These are phyloP conservation scores for Cantharis flavilabris DNA, from an alignment of 2,888 invertebrate species.

Conservation along the genomic window DNA sequence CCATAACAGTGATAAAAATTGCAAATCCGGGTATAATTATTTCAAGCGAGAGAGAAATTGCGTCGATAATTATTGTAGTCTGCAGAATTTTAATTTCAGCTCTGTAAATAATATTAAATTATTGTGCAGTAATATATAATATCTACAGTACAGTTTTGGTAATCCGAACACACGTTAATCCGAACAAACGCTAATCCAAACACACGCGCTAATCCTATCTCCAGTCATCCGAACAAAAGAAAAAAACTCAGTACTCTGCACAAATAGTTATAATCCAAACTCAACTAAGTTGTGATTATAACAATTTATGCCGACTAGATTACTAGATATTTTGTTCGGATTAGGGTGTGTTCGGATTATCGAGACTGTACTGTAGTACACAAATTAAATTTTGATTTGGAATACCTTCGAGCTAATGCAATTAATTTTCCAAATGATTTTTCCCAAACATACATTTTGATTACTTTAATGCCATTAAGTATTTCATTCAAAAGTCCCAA, in stretches of 20 bases:
- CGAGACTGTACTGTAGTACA: too few relatives aligned
- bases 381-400: neutral
- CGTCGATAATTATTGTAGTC: constrained; percentile 74
- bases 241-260: too few relatives aligned
- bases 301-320: too few relatives aligned
- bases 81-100: constrained; percentile 75
- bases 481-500: constrained; percentile 90
- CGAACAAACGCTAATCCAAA: too few relatives aligned
- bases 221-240: too few relatives aligned
- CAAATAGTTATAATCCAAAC: too few relatives aligned
- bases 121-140: neutral
- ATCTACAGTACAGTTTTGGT: too few relatives aligned
- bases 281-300: too few relatives aligned
- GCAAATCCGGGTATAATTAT: constrained; percentile 88
- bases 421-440: constrained; percentile 82
- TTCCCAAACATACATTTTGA: constrained; percentile 98
- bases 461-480: constrained; percentile 85
- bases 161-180: too few relatives aligned
- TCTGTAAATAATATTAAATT: constrained; percentile 53
- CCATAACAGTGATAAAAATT: constrained; percentile 80
- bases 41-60: constrained; percentile 79
- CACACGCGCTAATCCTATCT: too few relatives aligned
- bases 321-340: too few relatives aligned
- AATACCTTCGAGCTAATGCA: constrained; percentile 62
- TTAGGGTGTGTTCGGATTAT: too few relatives aligned